These are phyloP conservation scores for Cavia porcellus DNA, from an alignment of 2,113 vertebrate species.

Conservation along the genomic window DNA sequence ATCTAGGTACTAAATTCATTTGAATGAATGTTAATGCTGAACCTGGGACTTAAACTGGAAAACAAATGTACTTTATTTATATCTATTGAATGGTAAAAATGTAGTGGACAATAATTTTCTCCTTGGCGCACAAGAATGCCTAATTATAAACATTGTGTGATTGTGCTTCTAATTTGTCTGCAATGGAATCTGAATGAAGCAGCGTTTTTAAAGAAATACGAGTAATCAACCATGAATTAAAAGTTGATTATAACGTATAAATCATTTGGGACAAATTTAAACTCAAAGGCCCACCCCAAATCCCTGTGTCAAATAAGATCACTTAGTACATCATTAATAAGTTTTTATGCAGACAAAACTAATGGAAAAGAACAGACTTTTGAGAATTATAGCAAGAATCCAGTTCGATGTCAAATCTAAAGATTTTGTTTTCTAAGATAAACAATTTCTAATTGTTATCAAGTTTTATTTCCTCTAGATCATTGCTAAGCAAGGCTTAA, in stretches of 20 bases:
- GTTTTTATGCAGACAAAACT: constrained; percentile 41
- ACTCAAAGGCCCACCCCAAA: constrained; percentile 47
- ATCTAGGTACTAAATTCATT: constrained; percentile 37
- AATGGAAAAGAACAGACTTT: constrained; percentile 65
- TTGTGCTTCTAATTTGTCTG: constrained; percentile 30
- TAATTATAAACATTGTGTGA: constrained; percentile 6
- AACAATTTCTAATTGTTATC: constrained; percentile 58
- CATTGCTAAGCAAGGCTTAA: neutral
- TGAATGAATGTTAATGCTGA: constrained; percentile 54
- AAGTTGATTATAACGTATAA: constrained; percentile 60
- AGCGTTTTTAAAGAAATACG: constrained; percentile 55
- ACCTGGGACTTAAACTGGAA: neutral
- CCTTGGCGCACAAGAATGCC: constrained; percentile 5
- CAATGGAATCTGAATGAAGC: constrained; percentile 41
- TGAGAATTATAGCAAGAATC: constrained; percentile 39
- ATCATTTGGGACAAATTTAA: constrained; percentile 74
- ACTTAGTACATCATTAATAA: constrained; percentile 62
- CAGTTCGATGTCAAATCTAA: constrained; percentile 35
- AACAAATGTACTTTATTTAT: neutral
- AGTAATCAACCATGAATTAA: constrained; percentile 64
- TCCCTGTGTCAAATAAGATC: constrained; percentile 70
- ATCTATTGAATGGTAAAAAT: constrained; percentile 57
- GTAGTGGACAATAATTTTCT: neutral
- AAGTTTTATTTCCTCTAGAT: constrained; percentile 61
- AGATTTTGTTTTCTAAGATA: constrained; percentile 60